Evolutionary conservation across 2,113 vertebrate species (phyloP), one percentile per base, ranked within the genome.

Genomic region (Apteryx owenii): DNA sequence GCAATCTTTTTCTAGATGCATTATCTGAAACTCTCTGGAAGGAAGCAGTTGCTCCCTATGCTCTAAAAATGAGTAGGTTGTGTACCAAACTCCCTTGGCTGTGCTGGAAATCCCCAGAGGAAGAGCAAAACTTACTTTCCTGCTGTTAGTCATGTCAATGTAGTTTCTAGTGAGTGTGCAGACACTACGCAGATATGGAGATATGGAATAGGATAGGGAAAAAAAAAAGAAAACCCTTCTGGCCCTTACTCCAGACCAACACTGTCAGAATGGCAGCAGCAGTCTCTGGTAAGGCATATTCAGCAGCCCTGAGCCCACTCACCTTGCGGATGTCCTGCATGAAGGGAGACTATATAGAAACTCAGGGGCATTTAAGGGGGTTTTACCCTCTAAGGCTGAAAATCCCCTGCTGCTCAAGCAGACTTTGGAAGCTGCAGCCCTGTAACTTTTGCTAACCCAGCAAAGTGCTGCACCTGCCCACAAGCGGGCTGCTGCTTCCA

Each of bases 41-140:
- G 83, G 51, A 50, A 88, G 72, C 68, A 87, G 73, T 22, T 72
- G 42, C 51, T 42, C 25, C 3, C 28, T 54, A 56, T 3, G 0
- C 46, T 92, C 72, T 69, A 90, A 33, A 86, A 92, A 51, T 95
- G 90, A 90, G 53, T 88, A 90, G 85, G 20, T 31, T 3, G 0
- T 8, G 46, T 42, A 86, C 18, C 51, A 9, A 69, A 65, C 51
- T 86, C 69, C 70, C 56, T 84, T 69, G 23, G 46, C 16, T 20
- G 1, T 2, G 3, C 58, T 93, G 96, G 96, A 96, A 95, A 96
- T 72, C 88, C 96, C 95, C 96, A 33, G 14, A 92, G 65, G 78
- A 90, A 97, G 86, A 61, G 23, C 86, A 91, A 91, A 92, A 18
- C 19, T 22, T 60, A 5, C 31, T 85, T 92, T 81, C 28, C 69